Evolutionary conservation across 2,888 invertebrate species (phyloP).

Genomic region (Melanostoma scalare): DNA sequence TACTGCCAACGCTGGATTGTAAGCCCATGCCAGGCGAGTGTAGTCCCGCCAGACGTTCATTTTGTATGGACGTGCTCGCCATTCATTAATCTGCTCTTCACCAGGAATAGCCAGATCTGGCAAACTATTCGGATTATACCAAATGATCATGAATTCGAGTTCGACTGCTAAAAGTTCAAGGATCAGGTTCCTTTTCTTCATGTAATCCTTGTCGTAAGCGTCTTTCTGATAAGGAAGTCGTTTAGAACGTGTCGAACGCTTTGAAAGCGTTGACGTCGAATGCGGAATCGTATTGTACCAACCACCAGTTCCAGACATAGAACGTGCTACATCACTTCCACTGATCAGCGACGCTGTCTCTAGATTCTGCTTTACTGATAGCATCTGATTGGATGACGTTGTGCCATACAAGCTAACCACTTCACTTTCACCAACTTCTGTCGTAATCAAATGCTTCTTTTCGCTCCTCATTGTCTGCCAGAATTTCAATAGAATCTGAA

Average conservation of each 20-base stretch:
- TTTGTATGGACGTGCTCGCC: constrained; percentile 93
- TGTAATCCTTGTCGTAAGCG: constrained; percentile 95
- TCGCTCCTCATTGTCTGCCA: constrained; percentile 98
- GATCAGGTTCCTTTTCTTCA: constrained; percentile 96
- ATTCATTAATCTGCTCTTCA: constrained; percentile 93
- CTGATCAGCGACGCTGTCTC: constrained; percentile 82
- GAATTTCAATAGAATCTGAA: constrained; percentile 93
- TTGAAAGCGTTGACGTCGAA: constrained; percentile 88
- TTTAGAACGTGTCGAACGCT: constrained; percentile 90
- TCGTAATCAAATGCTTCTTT: constrained; percentile 93
- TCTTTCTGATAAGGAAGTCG: constrained; percentile 87
- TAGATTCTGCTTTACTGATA: constrained; percentile 79
- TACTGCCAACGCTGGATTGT: constrained; percentile 95
- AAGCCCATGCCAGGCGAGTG: constrained; percentile 97
- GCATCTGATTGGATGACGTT: constrained; percentile 80
- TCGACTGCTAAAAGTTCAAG: constrained; percentile 95
- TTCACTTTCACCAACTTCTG: constrained; percentile 89
- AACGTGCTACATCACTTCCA: constrained; percentile 84
- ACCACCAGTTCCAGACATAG: constrained; percentile 85
- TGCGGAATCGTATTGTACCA: constrained; percentile 97
- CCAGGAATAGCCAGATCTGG: constrained; percentile 88
- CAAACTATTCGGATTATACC: constrained; percentile 96
- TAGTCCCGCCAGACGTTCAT: constrained; percentile 93
- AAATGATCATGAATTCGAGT: constrained; percentile 96
- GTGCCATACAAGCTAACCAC: constrained; percentile 75